Evolutionary conservation across 2,797 vertebrate species (phyloP).

Genomic region (Tarsius wallacei): DNA sequence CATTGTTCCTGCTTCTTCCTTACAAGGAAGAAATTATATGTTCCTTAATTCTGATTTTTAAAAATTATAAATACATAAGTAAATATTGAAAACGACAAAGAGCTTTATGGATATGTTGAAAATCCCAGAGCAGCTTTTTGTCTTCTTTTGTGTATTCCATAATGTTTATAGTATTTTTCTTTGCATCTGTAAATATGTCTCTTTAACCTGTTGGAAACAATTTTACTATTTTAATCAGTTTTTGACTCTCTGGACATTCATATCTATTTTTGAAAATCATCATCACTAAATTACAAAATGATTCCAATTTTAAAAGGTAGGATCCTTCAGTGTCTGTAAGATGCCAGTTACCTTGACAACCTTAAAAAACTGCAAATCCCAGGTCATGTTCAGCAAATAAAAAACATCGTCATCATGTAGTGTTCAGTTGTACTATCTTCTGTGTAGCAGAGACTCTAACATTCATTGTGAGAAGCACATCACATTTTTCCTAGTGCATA

Average conservation of each 20-base stretch:
- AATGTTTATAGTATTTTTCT: constrained; percentile 32
- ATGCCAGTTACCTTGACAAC: constrained; percentile 74
- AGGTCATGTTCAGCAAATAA: constrained; percentile 42
- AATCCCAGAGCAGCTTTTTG: background rate
- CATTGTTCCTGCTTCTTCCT: background rate
- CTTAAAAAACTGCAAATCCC: constrained; percentile 65
- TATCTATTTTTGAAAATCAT: constrained; percentile 56
- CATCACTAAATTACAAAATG: constrained; percentile 64
- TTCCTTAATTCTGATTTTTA: constrained; percentile 40
- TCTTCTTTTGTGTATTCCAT: background rate
- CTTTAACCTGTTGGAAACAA: background rate
- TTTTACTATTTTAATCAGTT: constrained; percentile 37
- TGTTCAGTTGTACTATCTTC: background rate
- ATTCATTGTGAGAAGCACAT: background rate
- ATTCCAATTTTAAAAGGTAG: constrained; percentile 66
- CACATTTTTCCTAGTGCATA: background rate
- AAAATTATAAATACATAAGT: constrained; percentile 29
- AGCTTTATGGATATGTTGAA: constrained; percentile 40
- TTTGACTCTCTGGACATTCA: constrained; percentile 16
- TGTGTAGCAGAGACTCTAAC: background rate
- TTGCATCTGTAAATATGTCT: constrained; percentile 29
- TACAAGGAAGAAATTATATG: background rate
- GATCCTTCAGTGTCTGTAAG: constrained; percentile 49
- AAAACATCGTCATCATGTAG: background rate
- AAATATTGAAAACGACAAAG: constrained; percentile 32